phyloP scores from a whole-genome alignment of 2,797 vertebrate genomes.

The Glyptemys insculpta region DNA sequence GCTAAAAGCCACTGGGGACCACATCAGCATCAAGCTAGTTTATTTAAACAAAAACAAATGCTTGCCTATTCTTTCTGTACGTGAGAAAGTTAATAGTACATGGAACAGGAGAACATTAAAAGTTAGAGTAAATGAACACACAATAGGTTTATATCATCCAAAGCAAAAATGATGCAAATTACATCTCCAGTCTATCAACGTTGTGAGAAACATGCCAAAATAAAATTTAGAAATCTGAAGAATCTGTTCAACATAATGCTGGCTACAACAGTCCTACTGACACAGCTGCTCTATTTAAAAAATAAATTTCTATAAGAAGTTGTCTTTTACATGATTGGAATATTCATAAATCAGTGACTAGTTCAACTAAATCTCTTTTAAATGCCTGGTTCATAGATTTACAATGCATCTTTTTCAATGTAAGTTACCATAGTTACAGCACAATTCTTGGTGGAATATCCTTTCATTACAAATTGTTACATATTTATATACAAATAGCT shows the following conservation, averaged over 20 bases:
- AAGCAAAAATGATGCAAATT: constrained; percentile 5
- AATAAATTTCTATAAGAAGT: constrained; percentile 21
- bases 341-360: constrained; percentile 49
- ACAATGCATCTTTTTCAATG: constrained; percentile 51
- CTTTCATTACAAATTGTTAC: constrained; percentile 47
- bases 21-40: not conserved
- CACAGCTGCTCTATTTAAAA: constrained; percentile 53
- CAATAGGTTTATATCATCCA: not conserved
- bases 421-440: constrained; percentile 66
- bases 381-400: constrained; percentile 45
- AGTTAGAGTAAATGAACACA: not conserved
- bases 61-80: not conserved
- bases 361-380: constrained; percentile 45
- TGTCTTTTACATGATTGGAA: constrained; percentile 46
- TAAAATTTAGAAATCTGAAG: constrained; percentile 12
- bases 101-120: not conserved
- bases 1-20: not conserved
- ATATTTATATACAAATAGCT: constrained; percentile 44
- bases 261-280: constrained; percentile 7
- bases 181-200: not conserved
- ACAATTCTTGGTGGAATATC: constrained; percentile 11
- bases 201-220: constrained; percentile 21
- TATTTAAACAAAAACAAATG: not conserved
- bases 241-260: not conserved
- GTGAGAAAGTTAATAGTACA: not conserved